Evolutionary conservation across 2,797 vertebrate genomes (phyloP), one percentile per base, ranked within the genome.

Genomic region (Buphagus erythrorhynchus): DNA sequence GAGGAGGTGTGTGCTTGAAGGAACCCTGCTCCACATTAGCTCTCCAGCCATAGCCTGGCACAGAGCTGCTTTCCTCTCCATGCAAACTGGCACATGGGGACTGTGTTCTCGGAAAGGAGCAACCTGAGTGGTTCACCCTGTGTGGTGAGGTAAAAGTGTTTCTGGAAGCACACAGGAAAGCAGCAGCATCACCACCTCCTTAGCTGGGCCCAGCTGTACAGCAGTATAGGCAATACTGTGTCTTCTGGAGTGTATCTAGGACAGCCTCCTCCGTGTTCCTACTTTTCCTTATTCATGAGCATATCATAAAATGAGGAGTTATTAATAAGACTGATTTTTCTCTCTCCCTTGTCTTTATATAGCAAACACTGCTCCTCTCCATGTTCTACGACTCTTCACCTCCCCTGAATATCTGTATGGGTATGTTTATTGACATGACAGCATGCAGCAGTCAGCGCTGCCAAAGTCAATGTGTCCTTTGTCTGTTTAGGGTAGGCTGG

Each of bases 361-460:
- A 86, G 66, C 51, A 65, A 86, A 52, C 46, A 13, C 42, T 49
- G 25, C 31, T 86, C 43, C 42, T 57, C 26, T 78, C 57, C 35
- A 45, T 0, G 0, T 83, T 86, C 66, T 66, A 49, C 0, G 3
- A 52, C 68, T 57, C 14, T 65, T 92, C 36, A 57, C 49, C 61
- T 93, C 54, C 68, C 85, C 77, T 46, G 36, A 46, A 40, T 80
- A 35, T 61, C 67, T 59, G 24, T 29, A 24, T 42, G 29, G 46
- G 55, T 85, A 66, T 88, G 85, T 95, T 96, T 95, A 77, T 94
- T 94, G 93, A 86, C 43, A 28, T 12, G 91, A 51, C 86, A 95
- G 91, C 42, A 13, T 16, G 72, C 26, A 62, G 81, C 75, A 80
- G 57, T 15, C 84, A 72, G 76, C 0, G 0, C 85, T 94, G 95